Base-by-base conservation (phyloP, 2,888 invertebrate genomes). In the Drosophila nigricruria region DNA sequence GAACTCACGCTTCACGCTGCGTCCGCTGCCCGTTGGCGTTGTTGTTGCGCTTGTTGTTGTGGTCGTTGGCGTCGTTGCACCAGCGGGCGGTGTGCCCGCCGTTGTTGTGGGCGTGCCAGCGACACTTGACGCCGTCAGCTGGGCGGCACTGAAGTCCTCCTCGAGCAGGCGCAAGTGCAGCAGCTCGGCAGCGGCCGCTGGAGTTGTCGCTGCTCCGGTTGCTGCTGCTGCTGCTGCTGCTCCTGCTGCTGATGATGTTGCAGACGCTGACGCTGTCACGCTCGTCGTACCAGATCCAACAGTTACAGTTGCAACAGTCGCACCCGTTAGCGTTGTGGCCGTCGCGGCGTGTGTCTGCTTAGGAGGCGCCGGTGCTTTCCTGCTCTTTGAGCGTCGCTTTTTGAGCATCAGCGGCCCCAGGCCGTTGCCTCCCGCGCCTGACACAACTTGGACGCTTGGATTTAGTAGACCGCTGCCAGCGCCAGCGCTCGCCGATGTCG, bases 371-470 rank as follows among this genome's bases (percentile, higher is more conserved):
- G 94, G 93, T 92, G 93, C 92, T 92, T 95, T 94, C 81, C 95
- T 93, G 89, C 94, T 94, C 93, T 95, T 95, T 87, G 95, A 94
- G 76, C 95, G 93, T 77, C 95, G 93, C 90, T 95, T 95, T 71
- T 93, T 92, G 88, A 93, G 92, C 92, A 93, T 92, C 84, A 93
- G 88, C 72, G 93, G 93, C 68, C 93, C 93, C 85, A 93, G 85
- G 78, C 93, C 93, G 86, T 93, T 93, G 83, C 93, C 93, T 79
- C 93, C 91, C 56, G 90, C 74, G 84, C 90, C 88, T 77, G 91
- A 85, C 80, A 89, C 88, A 82, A 88, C 88, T 79, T 90, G 90
- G 74, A 85, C 81, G 80, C 86, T 81, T 77, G 92, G 91, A 88
- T 89, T 92, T 71, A 92, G 91, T 82, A 92, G 91, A 85, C 89